phyloP scores from a whole-genome alignment of 1,140 invertebrate species.

The Lepidurus apus region DNA sequence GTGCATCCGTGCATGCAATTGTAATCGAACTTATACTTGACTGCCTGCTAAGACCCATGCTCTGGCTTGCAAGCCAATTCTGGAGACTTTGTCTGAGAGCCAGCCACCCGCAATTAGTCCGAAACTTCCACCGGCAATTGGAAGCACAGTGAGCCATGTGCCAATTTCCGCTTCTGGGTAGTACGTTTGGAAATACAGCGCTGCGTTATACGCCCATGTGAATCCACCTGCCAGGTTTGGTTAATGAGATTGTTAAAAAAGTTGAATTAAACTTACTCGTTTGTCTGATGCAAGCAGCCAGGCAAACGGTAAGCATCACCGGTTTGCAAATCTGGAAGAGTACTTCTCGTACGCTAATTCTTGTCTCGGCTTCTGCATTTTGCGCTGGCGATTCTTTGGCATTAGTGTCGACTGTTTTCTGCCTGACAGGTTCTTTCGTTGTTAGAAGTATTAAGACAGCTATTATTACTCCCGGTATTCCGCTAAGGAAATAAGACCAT shows the following conservation, averaged over 20 bases:
- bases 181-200: conserved; percentile 46
- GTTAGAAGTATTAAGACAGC: conserved; percentile 67
- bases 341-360: conserved; percentile 33
- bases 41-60: conserved; percentile 47
- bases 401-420: conserved; percentile 50
- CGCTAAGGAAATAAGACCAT: conserved; percentile 75
- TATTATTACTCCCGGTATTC: conserved; percentile 70
- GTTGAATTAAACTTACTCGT: neutral
- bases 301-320: conserved; percentile 68
- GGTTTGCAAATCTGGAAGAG: conserved; percentile 60
- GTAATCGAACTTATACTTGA: conserved; percentile 37
- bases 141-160: conserved; percentile 47
- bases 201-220: conserved; percentile 49
- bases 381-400: conserved; percentile 53
- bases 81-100: conserved; percentile 48
- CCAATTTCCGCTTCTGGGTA: conserved; percentile 44
- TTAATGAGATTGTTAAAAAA: neutral
- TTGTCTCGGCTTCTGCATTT: neutral
- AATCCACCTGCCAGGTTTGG: conserved; percentile 42
- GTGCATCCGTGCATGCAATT: neutral
- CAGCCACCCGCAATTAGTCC: conserved; percentile 46
- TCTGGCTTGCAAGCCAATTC: conserved; percentile 45
- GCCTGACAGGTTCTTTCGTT: conserved; percentile 68
- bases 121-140: conserved; percentile 42
- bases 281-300: conserved; percentile 83